Evolutionary conservation across 2,113 vertebrate species (phyloP), one percentile per base, ranked within the genome.

Genomic region (Albula glossodonta): DNA sequence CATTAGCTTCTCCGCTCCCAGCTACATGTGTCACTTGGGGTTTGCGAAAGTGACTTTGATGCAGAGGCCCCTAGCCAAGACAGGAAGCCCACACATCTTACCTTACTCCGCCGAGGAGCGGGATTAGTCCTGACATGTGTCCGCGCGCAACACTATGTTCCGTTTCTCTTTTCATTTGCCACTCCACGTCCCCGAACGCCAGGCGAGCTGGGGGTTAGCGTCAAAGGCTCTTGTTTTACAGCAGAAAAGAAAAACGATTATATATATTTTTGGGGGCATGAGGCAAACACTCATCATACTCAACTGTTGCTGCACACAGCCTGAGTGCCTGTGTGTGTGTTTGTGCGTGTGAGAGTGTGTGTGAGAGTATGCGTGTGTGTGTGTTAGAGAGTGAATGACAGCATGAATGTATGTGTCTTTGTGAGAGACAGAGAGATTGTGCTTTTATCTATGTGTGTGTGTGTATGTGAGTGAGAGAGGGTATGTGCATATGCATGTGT

Each of bases 31-130:
- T 95, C 94, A 94, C 89, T 50, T 53, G 70, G 66, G 91, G 90
- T 94, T 93, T 93, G 88, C 84, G 51, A 92, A 91, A 93, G 89
- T 91, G 90, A 93, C 93, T 92, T 93, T 94, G 94, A 96, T 41
- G 87, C 92, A 92, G 90, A 92, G 93, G 93, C 88, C 60, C 82
- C 56, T 66, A 22, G 92, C 93, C 85, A 93, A 91, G 78, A 89
- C 88, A 83, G 87, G 90, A 84, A 79, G 88, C 85, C 87, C 60
- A 83, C 87, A 87, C 89, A 87, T 90, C 87, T 41, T 92, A 92
- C 92, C 91, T 92, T 91, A 87, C 90, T 78, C 50, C 83, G 88
- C 82, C 74, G 87, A 90, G 90, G 90, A 89, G 56, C 84, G 57
- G 80, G 89, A 86, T 83, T 90, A 85, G 88, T 88, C 89, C 89